These are phyloP conservation scores for Falco biarmicus DNA, from an alignment of 2,797 vertebrate genomes.

Conservation along the genomic window DNA sequence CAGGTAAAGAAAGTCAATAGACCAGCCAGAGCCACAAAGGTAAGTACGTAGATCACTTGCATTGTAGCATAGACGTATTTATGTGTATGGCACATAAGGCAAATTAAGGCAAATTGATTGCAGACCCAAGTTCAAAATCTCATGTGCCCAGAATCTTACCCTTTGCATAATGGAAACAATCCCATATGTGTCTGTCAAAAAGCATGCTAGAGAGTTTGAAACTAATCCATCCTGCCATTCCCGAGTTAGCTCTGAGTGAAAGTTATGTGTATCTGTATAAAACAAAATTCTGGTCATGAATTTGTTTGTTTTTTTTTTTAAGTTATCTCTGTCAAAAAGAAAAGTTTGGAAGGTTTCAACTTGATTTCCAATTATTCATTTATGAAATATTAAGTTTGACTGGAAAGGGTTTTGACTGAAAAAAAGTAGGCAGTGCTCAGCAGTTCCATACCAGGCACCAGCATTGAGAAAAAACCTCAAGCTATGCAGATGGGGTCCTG, in stretches of 20 bases:
- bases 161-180: constrained; percentile 2
- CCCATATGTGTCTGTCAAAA: constrained; percentile 35
- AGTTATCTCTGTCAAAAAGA: background rate
- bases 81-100: too few relatives aligned
- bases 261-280: background rate
- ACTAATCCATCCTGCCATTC: constrained; percentile 27
- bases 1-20: background rate
- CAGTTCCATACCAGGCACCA: background rate
- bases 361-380: background rate
- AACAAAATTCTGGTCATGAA: background rate
- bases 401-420: background rate
- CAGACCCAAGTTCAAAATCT: background rate
- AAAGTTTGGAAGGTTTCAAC: background rate
- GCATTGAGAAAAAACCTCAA: background rate
- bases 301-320: background rate
- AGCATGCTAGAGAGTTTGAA: background rate
- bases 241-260: constrained; percentile 16
- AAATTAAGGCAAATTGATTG: background rate
- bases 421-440: background rate
- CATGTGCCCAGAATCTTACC: background rate
- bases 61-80: background rate
- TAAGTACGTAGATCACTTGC: fast-evolving
- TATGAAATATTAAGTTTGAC: background rate
- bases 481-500: background rate
- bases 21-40: background rate